Evolutionary conservation across 35 echinoderm and acorn worm genomes (phyloP).

Genomic region (Apostichopus parvimensis): DNA sequence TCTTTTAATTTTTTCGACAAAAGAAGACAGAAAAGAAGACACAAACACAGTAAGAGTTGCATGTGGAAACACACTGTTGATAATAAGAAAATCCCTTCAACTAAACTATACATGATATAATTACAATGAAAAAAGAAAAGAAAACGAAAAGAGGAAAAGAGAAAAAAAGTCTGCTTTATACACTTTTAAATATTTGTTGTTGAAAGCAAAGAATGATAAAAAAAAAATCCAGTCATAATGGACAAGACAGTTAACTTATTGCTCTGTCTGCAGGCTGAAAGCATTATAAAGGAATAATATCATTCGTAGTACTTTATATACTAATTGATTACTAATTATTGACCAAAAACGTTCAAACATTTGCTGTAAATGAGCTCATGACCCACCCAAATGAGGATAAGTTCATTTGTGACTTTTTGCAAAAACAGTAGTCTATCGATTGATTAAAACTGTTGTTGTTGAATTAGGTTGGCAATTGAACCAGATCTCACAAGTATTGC

Average conservation of each 20-base stretch:
- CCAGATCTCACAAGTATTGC: no score
- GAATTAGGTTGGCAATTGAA: no score
- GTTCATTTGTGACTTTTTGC: no score
- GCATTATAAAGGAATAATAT: not conserved
- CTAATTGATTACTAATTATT: not conserved
- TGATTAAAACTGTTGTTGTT: no score
- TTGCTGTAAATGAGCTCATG: not conserved
- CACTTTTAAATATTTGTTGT: not conserved
- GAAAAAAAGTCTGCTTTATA: not conserved
- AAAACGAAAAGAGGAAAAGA: not conserved
- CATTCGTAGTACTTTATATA: not conserved
- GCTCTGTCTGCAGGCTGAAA: not conserved
- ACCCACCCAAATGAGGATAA: no score
- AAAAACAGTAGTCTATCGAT: no score
- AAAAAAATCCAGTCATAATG: not conserved
- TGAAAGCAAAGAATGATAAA: not conserved
- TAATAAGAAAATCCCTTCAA: constrained; percentile 32
- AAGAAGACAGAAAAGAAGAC: not conserved
- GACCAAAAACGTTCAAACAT: not conserved
- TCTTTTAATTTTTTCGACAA: not conserved
- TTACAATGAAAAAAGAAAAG: not conserved
- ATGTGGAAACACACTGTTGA: constrained; percentile 25
- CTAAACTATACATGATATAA: constrained; percentile 18
- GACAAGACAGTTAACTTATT: not conserved
- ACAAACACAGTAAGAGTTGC: not conserved